A percentile compares a stretch with the other conserved stretches of the same genome.
Conservation (phyloP, 30 jellyfish, hydroid and myxozoan species). For the Aurelia sp. region DNA sequence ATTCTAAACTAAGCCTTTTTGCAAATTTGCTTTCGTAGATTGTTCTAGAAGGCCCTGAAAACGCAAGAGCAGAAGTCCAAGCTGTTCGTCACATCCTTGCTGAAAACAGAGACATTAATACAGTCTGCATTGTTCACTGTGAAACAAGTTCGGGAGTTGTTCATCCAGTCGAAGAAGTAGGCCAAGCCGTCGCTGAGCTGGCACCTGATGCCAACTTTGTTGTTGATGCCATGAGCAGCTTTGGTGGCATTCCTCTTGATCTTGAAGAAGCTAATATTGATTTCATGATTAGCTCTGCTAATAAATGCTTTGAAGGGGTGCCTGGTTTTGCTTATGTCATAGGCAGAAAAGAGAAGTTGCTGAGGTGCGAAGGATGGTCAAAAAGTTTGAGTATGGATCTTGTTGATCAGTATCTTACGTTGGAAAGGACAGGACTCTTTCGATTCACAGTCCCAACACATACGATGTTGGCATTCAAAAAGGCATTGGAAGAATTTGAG, state of each 20-base stretch:
- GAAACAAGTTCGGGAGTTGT: constrained; percentile 98
- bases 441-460: constrained; percentile 95
- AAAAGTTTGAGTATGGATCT: constrained; percentile 89
- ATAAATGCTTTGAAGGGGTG: constrained; percentile 95
- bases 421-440: constrained; percentile 88
- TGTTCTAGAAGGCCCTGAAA: constrained; percentile 45
- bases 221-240: constrained; percentile 99
- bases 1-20: neutral
- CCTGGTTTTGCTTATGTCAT: constrained; percentile 92
- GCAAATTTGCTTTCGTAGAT: neutral
- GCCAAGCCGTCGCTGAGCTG: constrained; percentile 69
- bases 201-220: constrained; percentile 87
- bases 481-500: constrained; percentile 87
- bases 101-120: constrained; percentile 74
- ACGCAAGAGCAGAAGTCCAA: constrained; percentile 66
- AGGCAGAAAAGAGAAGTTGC: constrained; percentile 70
- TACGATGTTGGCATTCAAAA: constrained; percentile 93
- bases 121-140: constrained; percentile 97
- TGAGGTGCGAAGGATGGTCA: constrained; percentile 83
- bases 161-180: constrained; percentile 96
- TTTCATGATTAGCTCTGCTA: constrained; percentile 94
- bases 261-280: constrained; percentile 70
- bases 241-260: constrained; percentile 93
- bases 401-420: constrained; percentile 78
- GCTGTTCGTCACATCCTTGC: constrained; percentile 60